Evolutionary conservation across 2,797 vertebrate genomes (phyloP).

Genomic region (Rhinella marina): DNA sequence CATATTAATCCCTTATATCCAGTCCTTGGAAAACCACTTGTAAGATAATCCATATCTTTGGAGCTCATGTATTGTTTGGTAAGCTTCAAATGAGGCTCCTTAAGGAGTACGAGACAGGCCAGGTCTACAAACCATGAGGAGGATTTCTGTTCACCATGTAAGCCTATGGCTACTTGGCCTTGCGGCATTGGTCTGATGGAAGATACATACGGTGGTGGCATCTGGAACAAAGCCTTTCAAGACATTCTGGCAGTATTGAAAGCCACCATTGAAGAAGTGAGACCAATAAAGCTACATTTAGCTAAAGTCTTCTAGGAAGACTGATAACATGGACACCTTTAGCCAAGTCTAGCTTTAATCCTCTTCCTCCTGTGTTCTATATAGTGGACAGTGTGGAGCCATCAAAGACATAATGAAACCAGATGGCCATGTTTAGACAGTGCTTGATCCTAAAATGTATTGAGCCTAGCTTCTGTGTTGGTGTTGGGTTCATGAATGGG

Average conservation of each 20-base stretch:
- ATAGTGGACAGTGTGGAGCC: no score
- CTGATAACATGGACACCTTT: not conserved
- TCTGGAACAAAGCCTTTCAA: not conserved
- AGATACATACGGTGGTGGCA: not conserved
- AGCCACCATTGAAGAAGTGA: not conserved
- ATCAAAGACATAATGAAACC: not conserved
- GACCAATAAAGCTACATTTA: not conserved
- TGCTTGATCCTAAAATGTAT: constrained; percentile 25
- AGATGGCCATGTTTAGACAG: not conserved
- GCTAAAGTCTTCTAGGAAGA: not conserved
- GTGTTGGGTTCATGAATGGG: constrained; percentile 21
- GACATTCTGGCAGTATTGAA: not conserved
- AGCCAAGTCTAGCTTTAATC: not conserved
- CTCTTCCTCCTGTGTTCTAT: not conserved
- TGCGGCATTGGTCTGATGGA: not conserved
- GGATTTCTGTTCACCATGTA: not conserved
- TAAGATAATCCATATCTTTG: not conserved
- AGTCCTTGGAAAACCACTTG: not conserved
- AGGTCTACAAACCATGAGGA: not conserved
- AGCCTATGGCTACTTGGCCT: not conserved
- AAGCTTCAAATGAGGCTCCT: not conserved
- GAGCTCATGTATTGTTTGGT: not conserved
- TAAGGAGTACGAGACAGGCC: not conserved
- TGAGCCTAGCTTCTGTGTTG: not conserved
- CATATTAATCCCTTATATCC: not conserved